These are phyloP conservation scores for Sycophila texana DNA, from an alignment of 2,888 invertebrate genomes.

Conservation along the genomic window DNA sequence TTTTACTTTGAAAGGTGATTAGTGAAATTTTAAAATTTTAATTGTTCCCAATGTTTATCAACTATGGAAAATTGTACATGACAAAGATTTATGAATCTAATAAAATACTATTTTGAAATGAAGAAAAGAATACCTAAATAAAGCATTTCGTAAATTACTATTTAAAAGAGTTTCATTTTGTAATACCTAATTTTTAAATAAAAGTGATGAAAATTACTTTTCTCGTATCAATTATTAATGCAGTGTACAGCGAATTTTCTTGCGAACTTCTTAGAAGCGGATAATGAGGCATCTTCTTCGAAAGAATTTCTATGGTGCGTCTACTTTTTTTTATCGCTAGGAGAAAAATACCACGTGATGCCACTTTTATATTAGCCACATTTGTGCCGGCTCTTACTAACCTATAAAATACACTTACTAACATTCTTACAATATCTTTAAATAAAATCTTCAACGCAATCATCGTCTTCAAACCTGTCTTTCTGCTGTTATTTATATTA, in stretches of 20 bases:
- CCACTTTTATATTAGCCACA: neutral
- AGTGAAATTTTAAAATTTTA: no score
- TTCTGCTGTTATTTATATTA: no score
- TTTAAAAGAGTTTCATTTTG: no score
- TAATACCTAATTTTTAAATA: neutral
- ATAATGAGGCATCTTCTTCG: neutral
- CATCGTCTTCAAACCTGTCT: neutral
- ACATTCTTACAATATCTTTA: neutral
- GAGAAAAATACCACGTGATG: conserved; percentile 20
- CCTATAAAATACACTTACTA: conserved; percentile 32
- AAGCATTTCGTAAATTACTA: no score
- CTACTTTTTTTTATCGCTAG: conserved; percentile 7
- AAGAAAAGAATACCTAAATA: no score
- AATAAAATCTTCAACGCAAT: conserved; percentile 26
- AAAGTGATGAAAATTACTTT: neutral
- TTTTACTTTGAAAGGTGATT: no score
- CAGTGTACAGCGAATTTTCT: neutral
- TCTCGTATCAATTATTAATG: no score
- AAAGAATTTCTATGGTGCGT: conserved; percentile 6
- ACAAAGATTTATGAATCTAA: no score
- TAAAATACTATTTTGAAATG: no score
- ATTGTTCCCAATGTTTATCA: no score
- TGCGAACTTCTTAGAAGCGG: conserved; percentile 2
- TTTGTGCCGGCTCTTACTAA: conserved; percentile 21
- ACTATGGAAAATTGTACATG: no score